Percentiles rank a stretch among this genome's conserved stretches.
Conservation (phyloP, 2,113 vertebrate genomes). For the Chionodraco myersi region DNA sequence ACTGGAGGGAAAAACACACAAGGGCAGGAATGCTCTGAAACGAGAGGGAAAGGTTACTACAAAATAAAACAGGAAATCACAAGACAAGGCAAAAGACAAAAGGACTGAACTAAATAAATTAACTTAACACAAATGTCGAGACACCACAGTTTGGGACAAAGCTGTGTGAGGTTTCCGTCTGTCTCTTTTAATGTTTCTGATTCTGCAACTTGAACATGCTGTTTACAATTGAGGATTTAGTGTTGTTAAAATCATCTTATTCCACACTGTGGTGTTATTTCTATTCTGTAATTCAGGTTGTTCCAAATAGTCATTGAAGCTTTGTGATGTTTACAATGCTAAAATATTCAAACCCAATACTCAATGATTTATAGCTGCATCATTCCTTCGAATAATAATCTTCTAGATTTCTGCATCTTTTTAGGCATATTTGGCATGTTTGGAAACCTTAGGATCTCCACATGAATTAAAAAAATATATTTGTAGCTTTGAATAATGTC, state of each 20-base stretch:
- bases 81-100: too few relatives aligned
- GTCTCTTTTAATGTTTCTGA: neutral
- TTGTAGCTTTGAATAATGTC: neutral
- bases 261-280: neutral
- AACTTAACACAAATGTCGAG: too few relatives aligned
- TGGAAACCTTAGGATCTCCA: neutral
- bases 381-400: too few relatives aligned
- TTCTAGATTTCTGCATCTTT: too few relatives aligned
- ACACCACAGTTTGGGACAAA: conserved; percentile 12
- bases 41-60: too few relatives aligned
- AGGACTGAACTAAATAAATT: too few relatives aligned
- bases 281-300: neutral
- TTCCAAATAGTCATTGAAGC: neutral
- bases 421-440: neutral
- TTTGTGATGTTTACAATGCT: neutral
- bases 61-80: too few relatives aligned
- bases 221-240: neutral
- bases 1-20: too few relatives aligned
- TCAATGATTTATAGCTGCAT: too few relatives aligned
- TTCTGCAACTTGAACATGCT: neutral
- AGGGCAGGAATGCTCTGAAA: too few relatives aligned
- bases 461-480: neutral
- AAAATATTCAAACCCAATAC: too few relatives aligned
- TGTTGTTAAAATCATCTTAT: neutral
- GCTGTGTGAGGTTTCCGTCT: conserved; percentile 15